Conservation (phyloP, 2,797 vertebrate species). For the Pogonophryne albipinna region DNA sequence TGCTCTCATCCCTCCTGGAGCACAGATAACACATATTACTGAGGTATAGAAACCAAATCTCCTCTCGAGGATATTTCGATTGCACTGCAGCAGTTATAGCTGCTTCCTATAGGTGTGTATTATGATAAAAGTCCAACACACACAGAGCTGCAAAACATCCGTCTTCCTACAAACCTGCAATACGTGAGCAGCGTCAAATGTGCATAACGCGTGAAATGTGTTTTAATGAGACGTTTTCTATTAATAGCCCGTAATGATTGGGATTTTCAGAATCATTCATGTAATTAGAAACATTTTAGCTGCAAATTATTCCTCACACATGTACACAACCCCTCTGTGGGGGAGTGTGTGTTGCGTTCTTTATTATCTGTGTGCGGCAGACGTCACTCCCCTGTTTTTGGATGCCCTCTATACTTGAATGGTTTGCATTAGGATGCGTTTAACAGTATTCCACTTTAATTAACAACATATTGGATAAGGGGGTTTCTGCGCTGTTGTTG, state of each 20-base stretch:
- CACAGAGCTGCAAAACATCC: slow-evolving; percentile 26
- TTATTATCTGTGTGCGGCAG: slow-evolving; percentile 32
- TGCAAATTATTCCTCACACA: slow-evolving; percentile 67
- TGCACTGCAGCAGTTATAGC: slow-evolving; percentile 41
- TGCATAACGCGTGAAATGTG: slow-evolving; percentile 64
- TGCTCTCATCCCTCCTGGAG: slow-evolving; percentile 32
- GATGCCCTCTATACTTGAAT: slow-evolving; percentile 49
- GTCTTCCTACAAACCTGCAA: slow-evolving; percentile 14
- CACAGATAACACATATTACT: slow-evolving; percentile 38
- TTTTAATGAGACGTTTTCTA: slow-evolving; percentile 68
- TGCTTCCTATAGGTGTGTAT: slow-evolving; percentile 25
- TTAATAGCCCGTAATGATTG: slow-evolving; percentile 72
- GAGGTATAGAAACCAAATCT: slow-evolving; percentile 52
- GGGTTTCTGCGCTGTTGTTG: slow-evolving; percentile 19
- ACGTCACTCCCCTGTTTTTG: slow-evolving; percentile 42
- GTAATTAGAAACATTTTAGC: slow-evolving; percentile 73
- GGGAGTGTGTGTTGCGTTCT: slow-evolving; percentile 32
- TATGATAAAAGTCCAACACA: slow-evolving; percentile 30
- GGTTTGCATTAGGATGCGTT: slow-evolving; percentile 58
- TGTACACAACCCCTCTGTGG: slow-evolving; percentile 28
- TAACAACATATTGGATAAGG: slow-evolving; percentile 52
- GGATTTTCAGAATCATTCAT: slow-evolving; percentile 73
- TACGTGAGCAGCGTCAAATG: slow-evolving; percentile 43
- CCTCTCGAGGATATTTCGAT: slow-evolving; percentile 46
- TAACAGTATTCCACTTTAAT: slow-evolving; percentile 62